Evolutionary conservation across 2,113 vertebrate genomes (phyloP).

Genomic region (Dipodomys merriami): DNA sequence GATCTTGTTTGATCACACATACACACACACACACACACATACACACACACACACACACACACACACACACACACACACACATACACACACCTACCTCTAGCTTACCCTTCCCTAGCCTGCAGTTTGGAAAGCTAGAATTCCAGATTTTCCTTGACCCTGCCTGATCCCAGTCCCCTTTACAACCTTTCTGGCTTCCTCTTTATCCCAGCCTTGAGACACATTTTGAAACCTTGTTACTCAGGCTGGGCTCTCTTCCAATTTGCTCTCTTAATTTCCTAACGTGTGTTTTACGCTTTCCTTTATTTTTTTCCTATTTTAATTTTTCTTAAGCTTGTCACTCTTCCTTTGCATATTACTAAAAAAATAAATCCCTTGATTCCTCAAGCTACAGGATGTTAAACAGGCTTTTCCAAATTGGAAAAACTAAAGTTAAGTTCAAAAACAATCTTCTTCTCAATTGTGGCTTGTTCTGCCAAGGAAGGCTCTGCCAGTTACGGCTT

Average conservation of each 20-base stretch:
- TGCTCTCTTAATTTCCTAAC: neutral
- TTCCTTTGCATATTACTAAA: neutral
- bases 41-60: neutral
- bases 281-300: neutral
- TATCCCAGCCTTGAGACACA: neutral
- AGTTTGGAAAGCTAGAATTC: neutral
- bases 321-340: neutral
- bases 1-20: neutral
- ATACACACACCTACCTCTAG: neutral
- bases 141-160: constrained; percentile 68
- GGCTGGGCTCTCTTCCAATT: neutral
- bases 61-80: neutral
- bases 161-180: constrained; percentile 54
- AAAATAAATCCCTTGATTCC: neutral
- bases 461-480: constrained; percentile 18
- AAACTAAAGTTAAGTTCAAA: constrained; percentile 36
- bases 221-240: constrained; percentile 16
- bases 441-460: neutral
- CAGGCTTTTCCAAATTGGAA: constrained; percentile 26
- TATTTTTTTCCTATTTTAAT: neutral
- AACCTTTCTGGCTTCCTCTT: constrained; percentile 45
- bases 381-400: neutral
- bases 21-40: neutral
- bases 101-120: neutral
- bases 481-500: neutral